These are phyloP conservation scores for Prunella fulvescens DNA, from an alignment of 2,113 vertebrate species.

Conservation along the genomic window DNA sequence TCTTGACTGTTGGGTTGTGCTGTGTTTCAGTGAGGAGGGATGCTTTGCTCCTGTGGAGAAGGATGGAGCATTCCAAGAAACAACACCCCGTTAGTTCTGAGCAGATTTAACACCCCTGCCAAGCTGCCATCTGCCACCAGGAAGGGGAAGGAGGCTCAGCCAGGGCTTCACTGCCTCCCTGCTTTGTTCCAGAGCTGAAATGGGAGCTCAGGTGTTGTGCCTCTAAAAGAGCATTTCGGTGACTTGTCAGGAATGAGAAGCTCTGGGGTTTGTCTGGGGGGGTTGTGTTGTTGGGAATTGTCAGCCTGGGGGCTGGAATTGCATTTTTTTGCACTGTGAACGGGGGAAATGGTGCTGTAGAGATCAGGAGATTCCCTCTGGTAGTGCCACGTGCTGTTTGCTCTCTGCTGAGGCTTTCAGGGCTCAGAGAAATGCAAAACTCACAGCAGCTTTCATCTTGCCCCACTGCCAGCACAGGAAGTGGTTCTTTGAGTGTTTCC, in stretches of 20 bases:
- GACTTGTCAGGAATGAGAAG: not conserved
- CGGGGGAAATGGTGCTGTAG: not conserved
- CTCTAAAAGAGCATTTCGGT: not conserved
- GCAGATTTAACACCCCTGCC: slow-evolving; percentile 47
- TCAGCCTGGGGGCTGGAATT: not conserved
- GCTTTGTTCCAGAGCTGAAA: not conserved
- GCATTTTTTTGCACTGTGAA: not conserved
- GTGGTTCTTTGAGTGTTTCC: slow-evolving; percentile 21
- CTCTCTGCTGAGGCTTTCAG: not conserved
- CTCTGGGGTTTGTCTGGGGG: not conserved
- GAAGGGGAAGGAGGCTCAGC: not conserved
- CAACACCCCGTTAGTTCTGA: not conserved
- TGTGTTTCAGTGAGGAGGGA: not conserved
- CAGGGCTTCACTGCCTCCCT: not conserved
- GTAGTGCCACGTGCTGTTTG: not conserved
- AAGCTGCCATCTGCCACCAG: slow-evolving; percentile 45
- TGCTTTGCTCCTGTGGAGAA: slow-evolving; percentile 7
- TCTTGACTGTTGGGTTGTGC: not conserved
- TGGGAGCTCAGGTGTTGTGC: not conserved
- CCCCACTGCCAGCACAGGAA: not conserved
- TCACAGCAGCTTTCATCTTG: rapidly evolving
- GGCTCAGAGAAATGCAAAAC: not conserved
- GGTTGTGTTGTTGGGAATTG: not conserved
- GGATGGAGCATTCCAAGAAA: not conserved
- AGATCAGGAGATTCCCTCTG: not conserved